A percentile compares a stretch with the other conserved stretches of the same genome.
These are phyloP conservation scores for Aspidoscelis tigris DNA, from an alignment of 2,113 vertebrate genomes.

Conservation along the genomic window DNA sequence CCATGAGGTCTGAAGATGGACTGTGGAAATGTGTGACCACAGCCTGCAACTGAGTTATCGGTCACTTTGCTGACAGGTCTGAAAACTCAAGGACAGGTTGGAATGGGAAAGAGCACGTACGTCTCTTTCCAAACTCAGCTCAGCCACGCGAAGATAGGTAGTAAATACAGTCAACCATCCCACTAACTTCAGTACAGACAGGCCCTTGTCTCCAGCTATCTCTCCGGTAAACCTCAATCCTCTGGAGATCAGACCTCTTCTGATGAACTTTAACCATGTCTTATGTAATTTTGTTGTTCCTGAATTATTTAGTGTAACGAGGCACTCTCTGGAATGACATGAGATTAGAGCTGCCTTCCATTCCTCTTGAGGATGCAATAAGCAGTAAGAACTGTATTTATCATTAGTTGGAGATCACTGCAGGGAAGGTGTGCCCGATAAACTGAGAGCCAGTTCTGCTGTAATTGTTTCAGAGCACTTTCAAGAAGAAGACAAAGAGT, in stretches of 20 bases:
- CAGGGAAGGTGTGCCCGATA: background rate
- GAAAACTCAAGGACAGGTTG: no score
- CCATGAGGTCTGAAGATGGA: no score
- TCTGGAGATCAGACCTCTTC: background rate
- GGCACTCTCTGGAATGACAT: conserved; percentile 5
- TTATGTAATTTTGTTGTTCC: background rate
- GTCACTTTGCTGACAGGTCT: no score
- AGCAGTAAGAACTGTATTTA: conserved; percentile 7
- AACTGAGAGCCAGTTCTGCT: background rate
- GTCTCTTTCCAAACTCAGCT: no score
- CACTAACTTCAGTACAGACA: no score
- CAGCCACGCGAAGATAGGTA: no score
- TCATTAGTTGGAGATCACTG: background rate
- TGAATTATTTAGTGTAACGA: background rate
- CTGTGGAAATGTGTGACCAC: no score
- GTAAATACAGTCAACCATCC: no score
- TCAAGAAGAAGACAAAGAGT: no score
- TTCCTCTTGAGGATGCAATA: background rate
- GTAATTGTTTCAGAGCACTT: background rate
- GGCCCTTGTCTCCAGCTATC: background rate
- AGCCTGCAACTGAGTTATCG: no score
- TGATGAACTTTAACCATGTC: background rate
- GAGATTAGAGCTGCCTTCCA: background rate
- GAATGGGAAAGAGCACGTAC: no score
- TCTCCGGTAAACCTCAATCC: background rate